Evolutionary conservation across 2,797 vertebrate genomes (phyloP), one percentile per base, ranked within the genome.

Genomic region (Martes flavigula): DNA sequence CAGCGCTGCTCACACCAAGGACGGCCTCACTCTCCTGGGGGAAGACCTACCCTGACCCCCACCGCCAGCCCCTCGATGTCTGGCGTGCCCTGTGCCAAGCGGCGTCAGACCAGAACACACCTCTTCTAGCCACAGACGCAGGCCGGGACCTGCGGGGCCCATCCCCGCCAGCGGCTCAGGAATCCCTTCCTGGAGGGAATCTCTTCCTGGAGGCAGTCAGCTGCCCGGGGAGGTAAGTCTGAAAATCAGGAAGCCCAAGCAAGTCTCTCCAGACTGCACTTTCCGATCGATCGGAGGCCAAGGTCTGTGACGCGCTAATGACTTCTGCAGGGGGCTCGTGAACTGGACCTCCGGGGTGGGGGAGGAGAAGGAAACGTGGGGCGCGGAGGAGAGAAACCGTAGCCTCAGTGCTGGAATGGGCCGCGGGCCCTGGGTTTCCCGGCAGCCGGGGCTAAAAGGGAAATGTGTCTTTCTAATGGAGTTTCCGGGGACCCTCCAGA

Each of bases 371-470:
- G 20, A 8, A 14, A 70, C 32, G 3, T 1, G 0, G 4, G 17
- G 54, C 72, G 64, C 64, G 11, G n/a, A 81, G 35, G 7, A 35
- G 66, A 84, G 56, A 35, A 5, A 5, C 0, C 1, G 40, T 0
- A 13, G 20, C 54, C 46, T 66, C 27, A 0, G 7, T 0, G 43
- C 86, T 3, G 17, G 35, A 27, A 12, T 27, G 60, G 11, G 1
- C 15, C 2, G 3, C 11, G 0, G 1, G 88, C 85, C 27, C 46
- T 7, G 23, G 18, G 90, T 35, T 86, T 82, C 38, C 79, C 2
- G 17, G 93, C 7, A 18, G 54, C 90, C 72, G 21, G 18, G 27
- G 48, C 81, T 27, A 20, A 35, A 48, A 18, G n/a, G n/a, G 17
- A 77, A 93, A 70, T 3, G 5, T 13, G 2, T 18, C 25, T 62